Conservation (phyloP, 2,113 vertebrate genomes). For the Hippocampus zosterae region DNA sequence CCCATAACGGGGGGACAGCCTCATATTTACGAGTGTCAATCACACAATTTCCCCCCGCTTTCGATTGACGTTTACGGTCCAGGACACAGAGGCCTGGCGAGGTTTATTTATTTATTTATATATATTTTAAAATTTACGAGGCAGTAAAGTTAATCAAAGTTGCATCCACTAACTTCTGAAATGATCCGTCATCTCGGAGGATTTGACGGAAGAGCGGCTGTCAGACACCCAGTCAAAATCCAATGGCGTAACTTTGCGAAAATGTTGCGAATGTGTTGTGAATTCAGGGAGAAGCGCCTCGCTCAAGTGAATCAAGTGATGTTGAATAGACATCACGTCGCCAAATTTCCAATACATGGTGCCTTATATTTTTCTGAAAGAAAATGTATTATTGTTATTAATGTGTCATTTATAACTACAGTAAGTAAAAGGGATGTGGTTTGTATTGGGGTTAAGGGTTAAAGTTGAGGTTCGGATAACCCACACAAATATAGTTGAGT, state of each 20-base stretch:
- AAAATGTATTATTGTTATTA: too few relatives aligned
- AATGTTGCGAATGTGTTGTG: background rate
- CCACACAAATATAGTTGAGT: too few relatives aligned
- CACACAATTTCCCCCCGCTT: background rate
- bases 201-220: background rate
- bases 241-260: background rate
- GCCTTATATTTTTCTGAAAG: too few relatives aligned
- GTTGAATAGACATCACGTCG: too few relatives aligned
- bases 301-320: background rate
- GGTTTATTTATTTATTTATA: background rate
- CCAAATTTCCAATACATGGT: too few relatives aligned
- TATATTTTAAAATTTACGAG: background rate
- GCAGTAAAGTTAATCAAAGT: background rate
- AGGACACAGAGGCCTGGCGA: background rate
- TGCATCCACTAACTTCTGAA: background rate
- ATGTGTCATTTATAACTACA: too few relatives aligned
- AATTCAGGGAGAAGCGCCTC: background rate
- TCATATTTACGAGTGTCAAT: constrained; percentile 1
- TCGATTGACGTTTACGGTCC: background rate
- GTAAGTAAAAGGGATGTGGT: too few relatives aligned
- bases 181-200: background rate
- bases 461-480: too few relatives aligned
- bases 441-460: too few relatives aligned
- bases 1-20: background rate
- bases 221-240: background rate